A percentile compares a stretch with the other conserved stretches of the same genome.
Conservation (phyloP, 2,797 vertebrate genomes). For the Uromys caudimaculatus region DNA sequence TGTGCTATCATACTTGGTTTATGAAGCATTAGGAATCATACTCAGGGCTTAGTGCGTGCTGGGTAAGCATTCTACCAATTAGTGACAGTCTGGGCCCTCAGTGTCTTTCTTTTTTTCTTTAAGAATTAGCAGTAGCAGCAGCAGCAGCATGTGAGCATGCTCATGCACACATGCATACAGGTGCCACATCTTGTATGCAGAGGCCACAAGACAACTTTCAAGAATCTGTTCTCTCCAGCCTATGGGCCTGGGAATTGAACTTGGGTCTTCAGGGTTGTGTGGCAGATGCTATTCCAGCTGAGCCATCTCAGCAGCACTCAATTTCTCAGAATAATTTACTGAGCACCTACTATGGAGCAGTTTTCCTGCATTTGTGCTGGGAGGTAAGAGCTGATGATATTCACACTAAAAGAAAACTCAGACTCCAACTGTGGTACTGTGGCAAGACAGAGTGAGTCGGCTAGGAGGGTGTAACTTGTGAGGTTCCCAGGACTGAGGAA, state of each 20-base stretch:
- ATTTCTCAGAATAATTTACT: neutral
- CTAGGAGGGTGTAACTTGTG: neutral
- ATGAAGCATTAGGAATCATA: no score
- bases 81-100: neutral
- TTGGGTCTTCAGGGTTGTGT: neutral
- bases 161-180: neutral
- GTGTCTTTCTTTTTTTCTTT: neutral
- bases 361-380: neutral
- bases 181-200: neutral
- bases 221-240: neutral
- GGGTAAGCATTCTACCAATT: neutral
- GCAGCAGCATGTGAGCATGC: accelerated
- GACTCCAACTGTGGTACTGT: neutral
- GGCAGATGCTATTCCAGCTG: neutral
- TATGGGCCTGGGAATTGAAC: neutral
- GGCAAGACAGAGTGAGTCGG: neutral
- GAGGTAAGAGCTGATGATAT: neutral
- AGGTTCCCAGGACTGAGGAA: neutral
- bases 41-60: no score
- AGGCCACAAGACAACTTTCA: neutral
- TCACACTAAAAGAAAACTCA: neutral
- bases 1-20: neutral
- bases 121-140: neutral
- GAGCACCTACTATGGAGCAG: neutral
- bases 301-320: neutral